Evolutionary conservation across 2,888 invertebrate genomes (phyloP), one percentile per base, ranked within the genome.

Genomic region (Caenorhabditis japonica): DNA sequence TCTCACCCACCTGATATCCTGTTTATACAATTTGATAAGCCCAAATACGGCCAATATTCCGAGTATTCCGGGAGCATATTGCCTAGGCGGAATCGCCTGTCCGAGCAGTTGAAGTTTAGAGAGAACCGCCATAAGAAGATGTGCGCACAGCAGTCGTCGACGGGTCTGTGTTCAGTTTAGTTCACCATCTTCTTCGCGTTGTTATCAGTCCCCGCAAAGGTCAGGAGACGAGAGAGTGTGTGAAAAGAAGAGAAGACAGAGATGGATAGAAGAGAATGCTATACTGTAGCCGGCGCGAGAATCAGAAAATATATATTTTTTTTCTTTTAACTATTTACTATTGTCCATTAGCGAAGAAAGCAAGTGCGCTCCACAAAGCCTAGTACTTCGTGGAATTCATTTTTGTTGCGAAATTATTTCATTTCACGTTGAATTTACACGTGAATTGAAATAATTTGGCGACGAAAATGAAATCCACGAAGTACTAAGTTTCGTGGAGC

Each of bases 11-110:
- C 64, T 58, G 41, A 75, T 70, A 64, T 75, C 66, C 55, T 75
- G 60, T 25, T 49, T 58, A 49, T 77, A 77, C 36, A 72, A 56
- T 36, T 66, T 75, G 36, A 81, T 51, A 30, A 81, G 59, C 17
- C 74, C 77, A 44, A 79, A 66, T 25, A 79, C 77, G 13, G 76
- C 66, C 27, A 76, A 39, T 47, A 81, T 61, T 39, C 81, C 81
- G 30, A 79, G 53, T 49, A 77, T 47, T 27, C 79, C 77, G 4
- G 81, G 81, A 3, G 77, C 76, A 70, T 79, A 78, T 59, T 81
- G 81, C 30, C 59, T 51, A 4, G 61, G 36, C 10, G 72, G 58
- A n/a, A 78, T 44, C 5, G 66, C 55, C 46, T 53, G 58, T 19
- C 70, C 71, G 7, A 75, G 46, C 17, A 75, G 43, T 27, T 75